Conservation (phyloP, 2,113 vertebrate genomes). For the Cynocephalus volans region DNA sequence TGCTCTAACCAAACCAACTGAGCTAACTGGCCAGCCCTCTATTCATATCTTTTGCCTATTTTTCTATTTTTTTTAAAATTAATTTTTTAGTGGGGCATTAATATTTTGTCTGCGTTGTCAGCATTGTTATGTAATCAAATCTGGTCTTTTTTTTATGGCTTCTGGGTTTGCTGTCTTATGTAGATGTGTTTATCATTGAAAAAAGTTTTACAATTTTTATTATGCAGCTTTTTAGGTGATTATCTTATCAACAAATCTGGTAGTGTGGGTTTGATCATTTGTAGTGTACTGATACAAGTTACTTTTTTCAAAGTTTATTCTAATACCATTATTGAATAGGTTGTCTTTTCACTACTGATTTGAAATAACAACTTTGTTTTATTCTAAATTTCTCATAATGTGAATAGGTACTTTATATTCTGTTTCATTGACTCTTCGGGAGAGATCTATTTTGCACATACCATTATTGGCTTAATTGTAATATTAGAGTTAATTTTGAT, state of each 20-base stretch:
- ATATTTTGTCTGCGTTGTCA: background rate
- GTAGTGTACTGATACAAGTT: background rate
- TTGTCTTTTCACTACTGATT: background rate
- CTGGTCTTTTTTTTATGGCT: background rate
- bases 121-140: conserved; percentile 16
- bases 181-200: background rate
- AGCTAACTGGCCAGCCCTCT: background rate
- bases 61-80: background rate
- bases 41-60: background rate
- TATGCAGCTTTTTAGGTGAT: background rate
- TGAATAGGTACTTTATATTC: background rate
- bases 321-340: background rate
- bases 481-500: background rate
- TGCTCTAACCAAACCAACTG: too few species aligned
- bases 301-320: background rate
- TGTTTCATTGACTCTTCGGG: background rate
- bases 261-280: background rate
- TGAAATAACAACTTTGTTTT: background rate
- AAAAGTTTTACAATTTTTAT: background rate
- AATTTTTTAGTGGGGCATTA: background rate
- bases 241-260: conserved; percentile 13
- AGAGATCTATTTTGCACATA: background rate
- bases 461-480: background rate
- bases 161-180: background rate
- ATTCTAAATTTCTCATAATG: background rate